A percentile compares a stretch with the other conserved stretches of the same genome.
Evolutionary conservation across 2,888 invertebrate species (phyloP).

Genomic region (Rhingia campestris): DNA sequence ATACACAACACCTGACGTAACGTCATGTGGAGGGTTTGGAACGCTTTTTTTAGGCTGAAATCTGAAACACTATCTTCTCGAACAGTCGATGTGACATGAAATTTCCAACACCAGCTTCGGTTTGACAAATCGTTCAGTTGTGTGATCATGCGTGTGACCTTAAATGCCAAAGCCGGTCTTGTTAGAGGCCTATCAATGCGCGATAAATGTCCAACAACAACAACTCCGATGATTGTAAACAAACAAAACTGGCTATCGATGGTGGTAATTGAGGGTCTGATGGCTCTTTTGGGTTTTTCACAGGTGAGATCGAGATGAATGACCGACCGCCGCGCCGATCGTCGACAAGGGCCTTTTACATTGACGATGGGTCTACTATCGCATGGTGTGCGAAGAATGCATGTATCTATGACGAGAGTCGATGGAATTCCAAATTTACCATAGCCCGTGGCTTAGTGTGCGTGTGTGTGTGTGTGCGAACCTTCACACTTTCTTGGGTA

Average conservation of each 20-base stretch:
- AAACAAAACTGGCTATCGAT: neutral
- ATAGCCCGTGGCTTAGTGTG: slow-evolving; percentile 3
- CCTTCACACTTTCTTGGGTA: slow-evolving; percentile 52
- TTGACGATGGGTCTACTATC: neutral
- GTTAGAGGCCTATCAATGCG: neutral
- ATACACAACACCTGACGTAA: slow-evolving; percentile 5
- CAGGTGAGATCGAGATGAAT: neutral
- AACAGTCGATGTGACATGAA: neutral
- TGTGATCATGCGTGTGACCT: slow-evolving; percentile 1
- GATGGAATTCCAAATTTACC: slow-evolving; percentile 33
- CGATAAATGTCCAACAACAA: neutral
- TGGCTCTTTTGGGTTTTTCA: neutral
- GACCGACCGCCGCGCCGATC: neutral
- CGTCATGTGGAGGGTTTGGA: neutral
- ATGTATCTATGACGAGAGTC: slow-evolving; percentile 21
- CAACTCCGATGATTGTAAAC: slow-evolving; percentile 7
- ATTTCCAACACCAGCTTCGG: too few species aligned
- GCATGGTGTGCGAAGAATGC: neutral
- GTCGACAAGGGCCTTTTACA: too few species aligned
- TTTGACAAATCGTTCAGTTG: too few species aligned
- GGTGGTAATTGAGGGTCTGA: slow-evolving; percentile 2
- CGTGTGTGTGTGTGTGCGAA: slow-evolving; percentile 8
- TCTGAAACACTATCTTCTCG: neutral
- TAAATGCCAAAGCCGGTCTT: slow-evolving; percentile 22
- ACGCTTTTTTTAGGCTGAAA: too few species aligned